These are phyloP conservation scores for Hermetia illucens DNA, from an alignment of 1,140 invertebrate genomes.

Conservation along the genomic window DNA sequence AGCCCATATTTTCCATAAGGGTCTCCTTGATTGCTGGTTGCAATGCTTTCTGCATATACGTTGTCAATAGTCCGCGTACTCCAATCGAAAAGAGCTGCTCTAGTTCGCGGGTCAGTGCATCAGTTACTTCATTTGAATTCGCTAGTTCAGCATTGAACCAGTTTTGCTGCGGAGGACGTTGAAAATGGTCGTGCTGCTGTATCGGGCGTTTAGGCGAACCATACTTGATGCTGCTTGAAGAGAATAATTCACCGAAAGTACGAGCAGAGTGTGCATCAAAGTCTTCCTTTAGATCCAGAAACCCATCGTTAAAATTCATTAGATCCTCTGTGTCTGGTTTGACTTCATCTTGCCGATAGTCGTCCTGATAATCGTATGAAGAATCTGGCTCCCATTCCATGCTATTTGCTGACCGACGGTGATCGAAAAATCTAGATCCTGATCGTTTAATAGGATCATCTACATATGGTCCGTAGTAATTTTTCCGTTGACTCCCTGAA, in stretches of 20 bases:
- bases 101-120: conserved; percentile 57
- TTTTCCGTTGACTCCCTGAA: too few relatives aligned
- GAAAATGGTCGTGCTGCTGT: too few relatives aligned
- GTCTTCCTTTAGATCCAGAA: conserved; percentile 22
- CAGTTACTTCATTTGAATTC: conserved; percentile 34
- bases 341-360: neutral
- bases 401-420: too few relatives aligned
- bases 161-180: neutral
- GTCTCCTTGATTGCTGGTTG: conserved; percentile 73
- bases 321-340: conserved; percentile 10
- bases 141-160: neutral
- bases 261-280: conserved; percentile 1
- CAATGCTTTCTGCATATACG: conserved; percentile 66
- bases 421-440: too few relatives aligned
- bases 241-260: neutral
- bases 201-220: too few relatives aligned
- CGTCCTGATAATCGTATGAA: neutral
- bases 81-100: conserved; percentile 68
- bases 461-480: too few relatives aligned
- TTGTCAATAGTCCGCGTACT: conserved; percentile 60
- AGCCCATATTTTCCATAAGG: conserved; percentile 70
- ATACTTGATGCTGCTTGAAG: too few relatives aligned
- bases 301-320: conserved; percentile 29
- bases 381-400: neutral
- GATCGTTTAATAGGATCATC: too few relatives aligned